Evolutionary conservation across 2,113 vertebrate genomes (phyloP).

Genomic region (Cacatua alba): DNA sequence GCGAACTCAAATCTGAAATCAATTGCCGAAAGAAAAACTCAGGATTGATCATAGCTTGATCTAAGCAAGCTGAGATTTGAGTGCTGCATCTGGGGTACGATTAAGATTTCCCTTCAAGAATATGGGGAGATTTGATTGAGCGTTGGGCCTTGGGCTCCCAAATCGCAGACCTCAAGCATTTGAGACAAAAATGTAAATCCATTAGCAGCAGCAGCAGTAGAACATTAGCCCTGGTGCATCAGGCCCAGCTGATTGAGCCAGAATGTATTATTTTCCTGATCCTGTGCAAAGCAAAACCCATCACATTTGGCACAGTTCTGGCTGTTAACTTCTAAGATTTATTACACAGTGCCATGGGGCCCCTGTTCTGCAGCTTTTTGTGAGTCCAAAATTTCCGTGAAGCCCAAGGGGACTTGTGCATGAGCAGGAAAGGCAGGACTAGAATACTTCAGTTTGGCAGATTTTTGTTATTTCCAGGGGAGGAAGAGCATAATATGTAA

Average conservation of each 20-base stretch:
- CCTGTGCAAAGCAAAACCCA: slow-evolving; percentile 57
- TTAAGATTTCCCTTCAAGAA: background rate
- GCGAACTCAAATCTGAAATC: background rate
- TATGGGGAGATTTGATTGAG: background rate
- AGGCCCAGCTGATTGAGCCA: slow-evolving; percentile 32
- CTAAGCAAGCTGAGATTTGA: background rate
- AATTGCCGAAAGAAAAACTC: background rate
- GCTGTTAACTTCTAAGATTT: slow-evolving; percentile 66
- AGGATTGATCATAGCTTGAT: background rate
- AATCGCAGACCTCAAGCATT: background rate
- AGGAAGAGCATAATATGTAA: slow-evolving; percentile 38
- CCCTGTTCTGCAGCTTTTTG: slow-evolving; percentile 50
- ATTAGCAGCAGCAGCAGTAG: slow-evolving; percentile 20
- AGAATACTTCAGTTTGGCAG: slow-evolving; percentile 5
- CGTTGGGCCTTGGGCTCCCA: background rate
- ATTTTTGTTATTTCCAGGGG: slow-evolving; percentile 31
- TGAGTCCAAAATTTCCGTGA: slow-evolving; percentile 43
- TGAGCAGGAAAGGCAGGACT: slow-evolving; percentile 31
- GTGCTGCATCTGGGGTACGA: fast-evolving
- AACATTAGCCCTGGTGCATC: slow-evolving; percentile 23
- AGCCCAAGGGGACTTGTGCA: slow-evolving; percentile 27
- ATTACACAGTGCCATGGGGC: slow-evolving; percentile 58
- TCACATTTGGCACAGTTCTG: slow-evolving; percentile 68
- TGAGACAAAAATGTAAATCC: background rate
- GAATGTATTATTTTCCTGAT: slow-evolving; percentile 57